These are phyloP conservation scores for Microcebus lehilahytsara DNA, from an alignment of 2,113 vertebrate genomes.

Conservation along the genomic window DNA sequence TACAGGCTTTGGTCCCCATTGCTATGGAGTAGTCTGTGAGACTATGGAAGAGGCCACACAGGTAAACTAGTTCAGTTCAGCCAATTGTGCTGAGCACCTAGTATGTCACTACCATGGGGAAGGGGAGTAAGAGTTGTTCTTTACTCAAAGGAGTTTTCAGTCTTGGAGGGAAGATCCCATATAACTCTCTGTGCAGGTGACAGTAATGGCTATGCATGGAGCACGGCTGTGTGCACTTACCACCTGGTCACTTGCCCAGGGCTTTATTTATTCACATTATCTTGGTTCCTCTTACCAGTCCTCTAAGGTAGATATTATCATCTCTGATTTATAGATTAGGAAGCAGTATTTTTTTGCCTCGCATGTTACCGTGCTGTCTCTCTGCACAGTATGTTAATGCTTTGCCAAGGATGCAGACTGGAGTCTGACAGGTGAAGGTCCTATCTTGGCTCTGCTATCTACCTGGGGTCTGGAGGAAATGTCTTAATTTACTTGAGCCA, in stretches of 20 bases:
- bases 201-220: fast-evolving
- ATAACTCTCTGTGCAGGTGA: not conserved
- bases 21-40: not conserved
- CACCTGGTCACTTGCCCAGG: not conserved
- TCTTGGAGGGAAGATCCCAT: not conserved
- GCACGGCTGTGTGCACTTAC: not conserved
- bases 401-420: not conserved
- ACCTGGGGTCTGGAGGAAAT: not conserved
- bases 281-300: not conserved
- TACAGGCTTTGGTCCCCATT: not conserved
- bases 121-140: not conserved
- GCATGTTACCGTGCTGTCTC: not conserved
- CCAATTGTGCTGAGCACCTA: not conserved
- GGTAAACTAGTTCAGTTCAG: not conserved
- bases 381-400: not conserved
- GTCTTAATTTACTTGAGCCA: not conserved
- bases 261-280: not conserved
- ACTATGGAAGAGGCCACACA: not conserved
- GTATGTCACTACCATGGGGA: not conserved
- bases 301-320: not conserved
- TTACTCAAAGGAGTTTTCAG: not conserved
- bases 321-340: not conserved
- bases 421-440: not conserved
- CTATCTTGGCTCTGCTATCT: not conserved
- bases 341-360: too few relatives aligned